Evolutionary conservation across 2,113 vertebrate species (phyloP).

Genomic region (Dipodomys stephensi): DNA sequence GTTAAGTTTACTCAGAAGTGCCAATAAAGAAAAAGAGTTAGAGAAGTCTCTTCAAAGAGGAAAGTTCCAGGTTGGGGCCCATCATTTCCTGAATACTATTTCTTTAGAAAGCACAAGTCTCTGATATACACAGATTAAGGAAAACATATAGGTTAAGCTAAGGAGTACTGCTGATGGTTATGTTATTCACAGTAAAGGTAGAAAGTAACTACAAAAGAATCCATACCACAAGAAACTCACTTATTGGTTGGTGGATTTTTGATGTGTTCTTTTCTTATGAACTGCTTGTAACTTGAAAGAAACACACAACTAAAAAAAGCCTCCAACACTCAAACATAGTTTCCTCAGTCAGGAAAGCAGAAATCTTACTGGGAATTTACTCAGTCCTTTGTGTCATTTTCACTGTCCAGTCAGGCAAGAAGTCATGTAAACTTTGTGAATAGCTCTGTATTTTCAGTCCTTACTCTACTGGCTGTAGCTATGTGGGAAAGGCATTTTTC

Average conservation of each 20-base stretch:
- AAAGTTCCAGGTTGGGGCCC: too few species aligned
- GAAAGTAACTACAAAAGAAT: constrained; percentile 31
- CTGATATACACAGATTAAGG: not conserved
- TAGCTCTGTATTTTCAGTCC: not conserved
- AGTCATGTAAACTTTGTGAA: not conserved
- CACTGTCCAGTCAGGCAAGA: not conserved
- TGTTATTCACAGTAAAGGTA: not conserved
- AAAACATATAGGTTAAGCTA: not conserved
- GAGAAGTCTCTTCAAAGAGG: too few species aligned
- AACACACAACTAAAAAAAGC: not conserved
- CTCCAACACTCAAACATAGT: not conserved
- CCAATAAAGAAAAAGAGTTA: too few species aligned
- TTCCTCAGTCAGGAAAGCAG: not conserved
- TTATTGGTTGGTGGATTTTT: not conserved
- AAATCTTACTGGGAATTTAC: not conserved
- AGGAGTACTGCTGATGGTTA: not conserved
- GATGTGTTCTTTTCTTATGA: not conserved
- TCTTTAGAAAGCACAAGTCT: not conserved
- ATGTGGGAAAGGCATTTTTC: constrained; percentile 1
- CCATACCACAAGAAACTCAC: not conserved
- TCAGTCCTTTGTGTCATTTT: constrained; percentile 17
- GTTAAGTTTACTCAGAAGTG: too few species aligned
- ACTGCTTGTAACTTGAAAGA: not conserved
- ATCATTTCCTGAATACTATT: too few species aligned
- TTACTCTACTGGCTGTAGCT: not conserved